Conservation (phyloP, 2,888 invertebrate genomes). For the Tromatobia lineatoria region DNA sequence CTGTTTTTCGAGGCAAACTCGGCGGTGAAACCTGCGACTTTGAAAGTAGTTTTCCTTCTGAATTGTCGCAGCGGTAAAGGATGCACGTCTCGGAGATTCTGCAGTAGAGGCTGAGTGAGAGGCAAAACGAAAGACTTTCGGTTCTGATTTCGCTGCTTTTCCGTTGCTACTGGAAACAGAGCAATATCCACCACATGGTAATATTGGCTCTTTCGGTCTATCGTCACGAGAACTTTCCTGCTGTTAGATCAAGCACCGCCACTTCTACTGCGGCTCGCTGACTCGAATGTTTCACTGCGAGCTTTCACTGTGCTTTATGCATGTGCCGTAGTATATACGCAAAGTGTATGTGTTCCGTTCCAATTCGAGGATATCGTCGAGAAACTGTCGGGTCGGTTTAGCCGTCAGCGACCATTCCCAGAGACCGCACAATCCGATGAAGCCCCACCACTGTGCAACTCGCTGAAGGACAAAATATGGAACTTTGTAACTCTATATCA, state of each 20-base stretch:
- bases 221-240: constrained; percentile 50
- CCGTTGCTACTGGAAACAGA: constrained; percentile 41
- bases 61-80: constrained; percentile 6
- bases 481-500: neutral
- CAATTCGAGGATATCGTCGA: constrained; percentile 28
- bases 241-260: constrained; percentile 39
- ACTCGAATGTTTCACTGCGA: constrained; percentile 43
- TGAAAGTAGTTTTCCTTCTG: constrained; percentile 1
- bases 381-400: constrained; percentile 41
- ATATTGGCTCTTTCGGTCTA: constrained; percentile 44
- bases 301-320: constrained; percentile 28
- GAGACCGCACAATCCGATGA: constrained; percentile 8
- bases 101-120: neutral
- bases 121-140: constrained; percentile 30
- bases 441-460: constrained; percentile 1
- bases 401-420: constrained; percentile 4
- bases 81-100: constrained; percentile 10
- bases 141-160: constrained; percentile 36
- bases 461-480: constrained; percentile 10
- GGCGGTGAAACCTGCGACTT: neutral
- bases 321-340: constrained; percentile 2
- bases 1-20: constrained; percentile 15
- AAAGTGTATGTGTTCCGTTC: constrained; percentile 24
- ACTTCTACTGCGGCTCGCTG: constrained; percentile 36
- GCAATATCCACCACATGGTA: constrained; percentile 52